Base-by-base conservation (phyloP, 2,888 invertebrate species). In the Dimorphilus gyrociliatus region DNA sequence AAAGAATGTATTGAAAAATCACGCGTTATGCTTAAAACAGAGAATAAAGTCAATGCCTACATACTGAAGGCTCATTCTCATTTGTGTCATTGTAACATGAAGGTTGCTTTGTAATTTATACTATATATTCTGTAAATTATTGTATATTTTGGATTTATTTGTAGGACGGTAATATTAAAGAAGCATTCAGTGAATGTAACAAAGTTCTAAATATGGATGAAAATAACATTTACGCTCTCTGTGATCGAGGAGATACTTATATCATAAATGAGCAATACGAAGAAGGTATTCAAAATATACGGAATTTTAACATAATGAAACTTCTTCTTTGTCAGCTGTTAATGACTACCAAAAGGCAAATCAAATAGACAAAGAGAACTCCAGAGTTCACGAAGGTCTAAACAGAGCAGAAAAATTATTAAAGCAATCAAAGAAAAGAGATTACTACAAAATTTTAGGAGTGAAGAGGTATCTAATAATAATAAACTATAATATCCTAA, bases 361-460 rank as follows among this genome's bases (percentile, higher is more conserved):
- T 36, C 78, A 81, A 46, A 64, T 82, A 17, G 82, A 94, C 44
- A 75, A 78, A 23, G 71, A 75, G 16, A 5, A 74, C 37, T 72
- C 75, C 42, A 67, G 82, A 40, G 90, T 90, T 2, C 78, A 80
- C 56, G 86, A 94, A 36, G 92, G 92, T 0, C 58, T 86, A 15
- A 72, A 75, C 37, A 75, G 75, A 45, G 86, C 88, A 2, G 82
- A 90, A 63, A 81, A 84, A 53, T 63, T 88, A 44, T 81, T 86
- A 63, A 90, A 90, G 53, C 81, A 85, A 55, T 72, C 90, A 0
- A 81, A 86, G 53, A 78, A 78, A 51, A 67, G 90, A 42, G 94
- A 97, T 65, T 97, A 97, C 65, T 97, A 97, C 63, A 92, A 94
- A 66, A 92, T 92, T 47, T 68, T 92, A 32, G 81, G 78, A 10